Evolutionary conservation across 2,797 vertebrate genomes (phyloP).

Genomic region (Myripristis murdjan): DNA sequence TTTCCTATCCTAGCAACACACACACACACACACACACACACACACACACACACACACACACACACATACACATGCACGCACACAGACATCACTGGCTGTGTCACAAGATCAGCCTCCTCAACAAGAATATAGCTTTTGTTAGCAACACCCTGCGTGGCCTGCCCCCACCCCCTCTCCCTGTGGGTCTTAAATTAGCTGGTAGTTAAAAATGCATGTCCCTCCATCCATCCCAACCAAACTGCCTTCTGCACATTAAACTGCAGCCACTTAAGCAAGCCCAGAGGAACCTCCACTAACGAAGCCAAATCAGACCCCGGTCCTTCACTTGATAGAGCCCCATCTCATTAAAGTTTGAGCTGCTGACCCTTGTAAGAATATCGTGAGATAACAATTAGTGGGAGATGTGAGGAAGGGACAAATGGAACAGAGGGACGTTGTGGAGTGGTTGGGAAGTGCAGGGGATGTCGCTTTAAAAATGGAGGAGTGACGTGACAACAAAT

Average conservation of each 20-base stretch:
- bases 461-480: conserved; percentile 66
- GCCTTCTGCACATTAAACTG: conserved; percentile 81
- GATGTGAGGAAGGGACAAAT: conserved; percentile 47
- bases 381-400: conserved; percentile 69
- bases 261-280: conserved; percentile 84
- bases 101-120: conserved; percentile 38
- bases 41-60: neutral
- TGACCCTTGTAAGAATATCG: conserved; percentile 61
- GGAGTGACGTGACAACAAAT: conserved; percentile 55
- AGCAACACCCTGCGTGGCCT: conserved; percentile 53
- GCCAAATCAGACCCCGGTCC: conserved; percentile 66
- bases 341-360: conserved; percentile 84
- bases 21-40: neutral
- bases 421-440: conserved; percentile 38
- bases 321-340: conserved; percentile 65
- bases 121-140: conserved; percentile 56
- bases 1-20: conserved; percentile 7
- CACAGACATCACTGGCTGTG: conserved; percentile 4
- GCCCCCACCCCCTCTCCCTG: conserved; percentile 30
- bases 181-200: conserved; percentile 77
- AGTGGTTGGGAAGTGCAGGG: conserved; percentile 35
- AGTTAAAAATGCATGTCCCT: conserved; percentile 79
- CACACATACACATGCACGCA: neutral
- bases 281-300: conserved; percentile 77
- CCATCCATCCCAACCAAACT: conserved; percentile 53